phyloP scores from a whole-genome alignment of 2,113 vertebrate genomes.

The Periophthalmodon schlosseri region DNA sequence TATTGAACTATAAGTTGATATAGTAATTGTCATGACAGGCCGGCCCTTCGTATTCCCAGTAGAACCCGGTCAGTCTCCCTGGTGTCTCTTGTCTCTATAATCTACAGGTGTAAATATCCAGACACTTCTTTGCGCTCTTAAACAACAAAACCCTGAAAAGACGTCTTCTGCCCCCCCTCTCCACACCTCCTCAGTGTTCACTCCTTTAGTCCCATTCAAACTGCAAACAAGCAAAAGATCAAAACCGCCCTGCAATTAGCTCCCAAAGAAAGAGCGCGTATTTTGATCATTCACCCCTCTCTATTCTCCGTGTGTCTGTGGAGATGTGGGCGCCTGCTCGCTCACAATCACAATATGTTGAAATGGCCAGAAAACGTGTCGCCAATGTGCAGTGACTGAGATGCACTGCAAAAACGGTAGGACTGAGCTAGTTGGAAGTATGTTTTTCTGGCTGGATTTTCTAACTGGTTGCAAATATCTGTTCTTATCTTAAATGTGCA shows the following conservation, averaged over 20 bases:
- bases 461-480: no score
- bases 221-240: conserved; percentile 72
- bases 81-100: background rate
- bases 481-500: no score
- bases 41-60: background rate
- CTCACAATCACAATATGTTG: conserved; percentile 78
- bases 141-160: conserved; percentile 43
- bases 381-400: conserved; percentile 61
- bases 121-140: conserved; percentile 45
- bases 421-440: no score
- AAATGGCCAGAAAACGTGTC: conserved; percentile 81
- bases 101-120: conserved; percentile 8
- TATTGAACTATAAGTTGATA: no score
- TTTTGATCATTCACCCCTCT: conserved; percentile 66
- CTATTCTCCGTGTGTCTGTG: conserved; percentile 61
- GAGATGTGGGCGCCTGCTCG: conserved; percentile 62
- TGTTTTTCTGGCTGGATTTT: no score
- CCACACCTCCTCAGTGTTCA: conserved; percentile 39
- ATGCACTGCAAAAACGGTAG: conserved; percentile 19
- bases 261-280: conserved; percentile 45
- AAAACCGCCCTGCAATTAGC: conserved; percentile 73
- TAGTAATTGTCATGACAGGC: no score
- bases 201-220: conserved; percentile 59
- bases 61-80: background rate
- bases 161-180: conserved; percentile 34